Base-by-base conservation (phyloP, 2,888 invertebrate species). In the Nomada lathburiana region DNA sequence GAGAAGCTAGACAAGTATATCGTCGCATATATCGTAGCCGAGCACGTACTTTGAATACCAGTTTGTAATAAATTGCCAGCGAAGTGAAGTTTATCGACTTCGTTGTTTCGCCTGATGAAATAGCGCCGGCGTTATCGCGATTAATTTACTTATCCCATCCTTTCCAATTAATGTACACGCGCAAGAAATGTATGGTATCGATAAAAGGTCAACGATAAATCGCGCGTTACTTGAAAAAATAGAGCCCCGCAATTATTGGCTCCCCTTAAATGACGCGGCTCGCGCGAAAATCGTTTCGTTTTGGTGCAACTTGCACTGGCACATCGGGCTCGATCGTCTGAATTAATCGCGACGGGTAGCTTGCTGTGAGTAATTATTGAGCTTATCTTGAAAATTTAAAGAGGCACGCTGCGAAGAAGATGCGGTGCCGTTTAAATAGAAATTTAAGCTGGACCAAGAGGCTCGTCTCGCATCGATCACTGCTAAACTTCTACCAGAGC, bases 211-310 rank as follows among this genome's bases (percentile, higher is more conserved):
- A 36, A 16, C n/a, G 50, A 42, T 47, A 26, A 63, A 67, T 50
- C 55, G 16, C 47, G 52, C 2, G 55, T 23, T 65, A 18, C 36
- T 7, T 16, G 29, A n/a, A 55, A 42, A 57, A 62, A 36, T 36
- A 57, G 64, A 68, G n/a, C 50, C 42, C 59, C 23, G 64, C 20
- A 68, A 71, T 59, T 74, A 72, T 72, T 82, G 60, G 71, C 55
- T 68, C 23, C 63, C 69, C 64, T 57, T 47, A 59, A 59, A 69
- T 53, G 83, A 69, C 65, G 20, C 29, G 50, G 47, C 55, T 57
- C 60, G 84, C 68, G 76, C 74, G 65, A 80, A 60, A 80, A 71
- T 73, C 20, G 67, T 76, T 77, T 74, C 80, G 53, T 84, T 84
- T 85, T 67, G 71, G 44, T 44, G 65, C 57, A 53, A 72, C 67